Base-by-base conservation (phyloP, 1,140 invertebrate genomes). In the Musca domestica region DNA sequence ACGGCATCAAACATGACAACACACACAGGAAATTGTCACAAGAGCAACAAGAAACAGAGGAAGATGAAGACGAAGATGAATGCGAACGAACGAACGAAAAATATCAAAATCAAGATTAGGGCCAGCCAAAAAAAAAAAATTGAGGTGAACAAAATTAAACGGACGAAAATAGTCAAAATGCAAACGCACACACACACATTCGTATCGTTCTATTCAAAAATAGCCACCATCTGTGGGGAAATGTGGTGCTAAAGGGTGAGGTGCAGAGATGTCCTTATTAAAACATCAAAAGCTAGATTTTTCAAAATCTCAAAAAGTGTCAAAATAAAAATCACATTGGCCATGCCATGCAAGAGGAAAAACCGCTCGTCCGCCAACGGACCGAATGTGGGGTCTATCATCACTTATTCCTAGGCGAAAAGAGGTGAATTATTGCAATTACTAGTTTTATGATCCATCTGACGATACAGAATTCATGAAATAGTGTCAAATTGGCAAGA, bases 11-110 rank as follows among this genome's bases (percentile, higher is more conserved):
- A 58, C 54, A 27, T 34, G 34, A 41, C 56, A 22, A 51, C 34
- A 41, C 34, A 41, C 34, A 61, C 56, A 61, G 56, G 56, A 61
- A 61, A 61, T 61, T 61, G 56, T 61, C 56, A 61, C 27, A 25
- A 23, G 1, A 41, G 0, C 9, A 2, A 41, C 10, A 41, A 41
- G 34, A 41, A 30, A 5, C 15, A 3, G 15, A 30, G 30, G n/a
- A 30, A 30, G 1, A 61, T 2, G 34, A 61, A 61, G 34, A 61
- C 34, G n/a, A n/a, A n/a, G n/a, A n/a, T n/a, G n/a, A n/a, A n/a
- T n/a, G n/a, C n/a, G n/a, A n/a, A n/a, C n/a, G 17, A 30, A 41
- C 30, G n/a, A 34, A 34, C 34, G 2, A 34, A 20, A 34, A 34
- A 58, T 17, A 61, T 10, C n/a, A 34, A 61, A 61, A 61, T 34